phyloP scores from a whole-genome alignment of 1,140 invertebrate species.

The Brachionus asplanchnoidis region DNA sequence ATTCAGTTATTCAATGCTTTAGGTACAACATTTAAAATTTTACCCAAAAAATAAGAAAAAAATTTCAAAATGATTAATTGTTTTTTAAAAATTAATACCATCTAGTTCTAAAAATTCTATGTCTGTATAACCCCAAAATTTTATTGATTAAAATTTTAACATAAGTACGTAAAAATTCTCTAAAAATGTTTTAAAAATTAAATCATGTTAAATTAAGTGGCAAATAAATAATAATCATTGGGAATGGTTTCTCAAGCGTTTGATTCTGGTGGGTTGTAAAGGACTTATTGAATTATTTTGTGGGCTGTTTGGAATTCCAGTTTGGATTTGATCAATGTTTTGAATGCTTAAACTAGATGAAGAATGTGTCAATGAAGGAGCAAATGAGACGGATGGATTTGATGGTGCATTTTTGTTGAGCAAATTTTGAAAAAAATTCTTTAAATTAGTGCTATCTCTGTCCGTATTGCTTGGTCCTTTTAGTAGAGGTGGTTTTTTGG shows the following conservation, averaged over 20 bases:
- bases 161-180: too few species aligned
- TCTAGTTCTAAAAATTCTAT: too few species aligned
- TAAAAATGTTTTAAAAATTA: background rate
- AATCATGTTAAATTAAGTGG: background rate
- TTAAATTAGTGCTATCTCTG: slow-evolving; percentile 37
- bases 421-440: slow-evolving; percentile 42
- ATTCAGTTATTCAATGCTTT: too few species aligned
- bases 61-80: too few species aligned
- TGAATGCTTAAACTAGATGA: background rate
- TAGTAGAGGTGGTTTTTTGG: slow-evolving; percentile 21
- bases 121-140: too few species aligned
- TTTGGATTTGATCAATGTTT: background rate
- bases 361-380: slow-evolving; percentile 1
- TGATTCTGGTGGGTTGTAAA: background rate
- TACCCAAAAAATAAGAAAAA: too few species aligned
- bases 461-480: slow-evolving; percentile 6
- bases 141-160: too few species aligned
- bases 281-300: background rate
- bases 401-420: slow-evolving; percentile 38
- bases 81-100: too few species aligned
- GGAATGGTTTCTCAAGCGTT: background rate
- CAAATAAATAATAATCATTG: background rate
- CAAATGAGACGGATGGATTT: background rate
- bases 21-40: too few species aligned
- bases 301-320: slow-evolving; percentile 27